phyloP scores from a whole-genome alignment of 2,888 invertebrate genomes.

The Acanthosoma haemorrhoidale region DNA sequence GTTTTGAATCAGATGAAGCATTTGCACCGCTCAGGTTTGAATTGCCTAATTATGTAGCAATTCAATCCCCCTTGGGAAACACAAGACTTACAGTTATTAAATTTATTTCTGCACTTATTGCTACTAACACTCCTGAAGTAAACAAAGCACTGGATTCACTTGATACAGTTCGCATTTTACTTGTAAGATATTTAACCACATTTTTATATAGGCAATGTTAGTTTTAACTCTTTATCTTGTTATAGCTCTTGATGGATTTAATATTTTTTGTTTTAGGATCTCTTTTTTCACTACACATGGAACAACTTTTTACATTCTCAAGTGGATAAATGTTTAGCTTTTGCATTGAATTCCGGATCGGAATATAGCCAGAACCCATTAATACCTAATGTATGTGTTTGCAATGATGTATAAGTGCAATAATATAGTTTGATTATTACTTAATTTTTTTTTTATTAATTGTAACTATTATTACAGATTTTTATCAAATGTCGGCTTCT shows the following conservation, averaged over 20 bases:
- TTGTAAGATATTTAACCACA: conserved; percentile 49
- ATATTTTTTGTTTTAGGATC: conserved; percentile 61
- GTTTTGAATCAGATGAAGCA: conserved; percentile 50
- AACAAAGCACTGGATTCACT: conserved; percentile 58
- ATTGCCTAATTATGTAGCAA: conserved; percentile 51
- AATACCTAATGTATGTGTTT: conserved; percentile 46
- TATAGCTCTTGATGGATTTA: not conserved
- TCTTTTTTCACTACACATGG: conserved; percentile 85
- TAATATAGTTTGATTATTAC: conserved; percentile 24
- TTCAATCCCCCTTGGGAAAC: conserved; percentile 72
- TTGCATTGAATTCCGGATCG: conserved; percentile 55
- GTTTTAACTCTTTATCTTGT: not conserved
- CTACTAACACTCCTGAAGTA: conserved; percentile 66
- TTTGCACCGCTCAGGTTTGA: not conserved
- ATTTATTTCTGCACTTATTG: conserved; percentile 69
- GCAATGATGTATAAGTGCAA: not conserved
- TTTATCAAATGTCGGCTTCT: conserved; percentile 73
- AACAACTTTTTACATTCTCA: conserved; percentile 95
- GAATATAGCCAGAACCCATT: conserved; percentile 43
- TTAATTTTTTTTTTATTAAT: conserved; percentile 25
- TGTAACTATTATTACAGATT: conserved; percentile 54
- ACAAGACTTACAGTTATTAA: conserved; percentile 74
- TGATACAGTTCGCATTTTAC: conserved; percentile 53
- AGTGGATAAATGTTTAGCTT: conserved; percentile 70
- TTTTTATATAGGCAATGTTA: not conserved